Conservation (phyloP, 2,797 vertebrate genomes). For the Sebastes trivittatus region DNA sequence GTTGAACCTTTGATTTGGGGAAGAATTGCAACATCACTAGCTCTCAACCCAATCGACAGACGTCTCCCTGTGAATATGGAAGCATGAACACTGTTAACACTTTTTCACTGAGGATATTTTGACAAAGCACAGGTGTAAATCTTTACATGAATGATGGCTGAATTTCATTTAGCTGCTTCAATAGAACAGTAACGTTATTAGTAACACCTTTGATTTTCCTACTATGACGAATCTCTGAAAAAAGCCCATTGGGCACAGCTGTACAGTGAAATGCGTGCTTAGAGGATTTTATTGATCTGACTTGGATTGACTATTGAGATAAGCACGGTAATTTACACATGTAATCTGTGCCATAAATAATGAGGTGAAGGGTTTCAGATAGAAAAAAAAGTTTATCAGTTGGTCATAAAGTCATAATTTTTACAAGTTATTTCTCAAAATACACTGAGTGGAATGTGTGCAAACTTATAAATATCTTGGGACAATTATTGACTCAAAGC, state of each 20-base stretch:
- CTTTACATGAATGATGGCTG: background rate
- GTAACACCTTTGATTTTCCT: background rate
- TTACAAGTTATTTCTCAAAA: background rate
- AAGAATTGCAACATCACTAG: conserved; percentile 37
- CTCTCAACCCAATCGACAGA: conserved; percentile 74
- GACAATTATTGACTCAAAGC: too few relatives aligned
- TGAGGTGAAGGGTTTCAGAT: background rate
- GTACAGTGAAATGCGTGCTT: background rate
- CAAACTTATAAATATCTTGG: too few relatives aligned
- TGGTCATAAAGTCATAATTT: background rate
- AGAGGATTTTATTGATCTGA: background rate
- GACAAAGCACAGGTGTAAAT: background rate
- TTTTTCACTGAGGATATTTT: background rate
- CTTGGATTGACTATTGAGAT: background rate
- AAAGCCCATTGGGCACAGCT: background rate
- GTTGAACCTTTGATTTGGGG: conserved; percentile 44
- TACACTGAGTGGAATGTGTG: too few relatives aligned
- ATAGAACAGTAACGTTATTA: background rate
- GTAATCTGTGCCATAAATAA: background rate
- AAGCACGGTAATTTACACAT: background rate
- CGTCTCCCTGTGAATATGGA: conserved; percentile 58
- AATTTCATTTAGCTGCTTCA: background rate
- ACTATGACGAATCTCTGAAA: too few relatives aligned
- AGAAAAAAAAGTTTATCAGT: background rate
- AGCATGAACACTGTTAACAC: background rate